phyloP scores from a whole-genome alignment of 2,113 vertebrate genomes.

The Malaclemys terrapin region DNA sequence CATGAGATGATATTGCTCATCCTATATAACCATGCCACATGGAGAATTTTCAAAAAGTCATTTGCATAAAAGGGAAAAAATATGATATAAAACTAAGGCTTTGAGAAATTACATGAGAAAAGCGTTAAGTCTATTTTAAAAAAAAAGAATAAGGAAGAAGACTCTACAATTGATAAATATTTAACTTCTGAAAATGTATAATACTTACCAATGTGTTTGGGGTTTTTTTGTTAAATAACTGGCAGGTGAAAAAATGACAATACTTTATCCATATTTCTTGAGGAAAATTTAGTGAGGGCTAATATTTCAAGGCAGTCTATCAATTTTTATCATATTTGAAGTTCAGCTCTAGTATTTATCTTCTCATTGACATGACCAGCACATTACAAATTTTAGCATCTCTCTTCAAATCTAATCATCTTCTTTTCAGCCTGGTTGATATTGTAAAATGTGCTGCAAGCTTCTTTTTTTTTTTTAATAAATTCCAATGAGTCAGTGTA shows the following conservation, averaged over 20 bases:
- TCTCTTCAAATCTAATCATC: conserved; percentile 55
- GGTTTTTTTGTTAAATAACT: neutral
- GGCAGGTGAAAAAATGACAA: neutral
- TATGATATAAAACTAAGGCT: neutral
- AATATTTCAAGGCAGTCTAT: neutral
- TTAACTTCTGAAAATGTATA: neutral
- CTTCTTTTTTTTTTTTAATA: conserved; percentile 44
- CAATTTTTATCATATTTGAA: conserved; percentile 20
- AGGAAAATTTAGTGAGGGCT: neutral
- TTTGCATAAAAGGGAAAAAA: neutral
- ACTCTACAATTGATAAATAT: neutral
- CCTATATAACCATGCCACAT: neutral
- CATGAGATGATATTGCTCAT: neutral
- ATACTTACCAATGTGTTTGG: neutral
- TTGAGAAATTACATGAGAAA: neutral
- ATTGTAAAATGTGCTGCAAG: conserved; percentile 40
- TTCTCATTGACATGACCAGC: conserved; percentile 39
- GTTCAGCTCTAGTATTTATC: conserved; percentile 10
- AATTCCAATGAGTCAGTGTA: neutral
- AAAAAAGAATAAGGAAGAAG: neutral
- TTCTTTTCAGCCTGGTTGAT: conserved; percentile 25
- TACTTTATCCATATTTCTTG: neutral
- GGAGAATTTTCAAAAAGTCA: neutral
- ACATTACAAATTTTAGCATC: conserved; percentile 28
- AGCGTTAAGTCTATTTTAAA: neutral